A percentile compares a stretch with the other conserved stretches of the same genome.
Conservation (phyloP, 2,797 vertebrate genomes). For the Neoniphon sammara region DNA sequence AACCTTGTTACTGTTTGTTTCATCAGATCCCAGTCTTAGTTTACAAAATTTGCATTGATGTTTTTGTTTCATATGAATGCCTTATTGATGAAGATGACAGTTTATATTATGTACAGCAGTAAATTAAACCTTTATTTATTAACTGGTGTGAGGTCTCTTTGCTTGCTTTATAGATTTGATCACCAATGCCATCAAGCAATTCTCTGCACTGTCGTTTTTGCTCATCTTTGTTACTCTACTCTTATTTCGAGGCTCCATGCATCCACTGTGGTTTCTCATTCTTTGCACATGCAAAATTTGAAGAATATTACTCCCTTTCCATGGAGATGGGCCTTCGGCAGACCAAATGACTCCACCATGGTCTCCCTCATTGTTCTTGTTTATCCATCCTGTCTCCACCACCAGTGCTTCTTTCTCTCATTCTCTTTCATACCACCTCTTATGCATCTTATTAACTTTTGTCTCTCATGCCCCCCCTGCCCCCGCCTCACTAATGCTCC, state of each 20-base stretch:
- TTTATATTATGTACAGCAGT: conserved; percentile 12
- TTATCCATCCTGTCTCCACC: background rate
- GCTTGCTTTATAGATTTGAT: background rate
- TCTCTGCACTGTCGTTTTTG: background rate
- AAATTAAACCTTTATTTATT: conserved; percentile 67
- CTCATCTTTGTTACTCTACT: background rate
- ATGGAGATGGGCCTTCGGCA: too few relatives aligned
- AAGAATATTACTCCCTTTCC: conserved; percentile 14
- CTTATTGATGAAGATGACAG: conserved; percentile 11
- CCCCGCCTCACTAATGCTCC: conserved; percentile 8
- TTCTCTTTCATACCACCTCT: background rate
- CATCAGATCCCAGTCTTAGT: background rate
- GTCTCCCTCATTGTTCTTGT: conserved; percentile 11
- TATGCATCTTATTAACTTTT: conserved; percentile 3
- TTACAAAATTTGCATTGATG: background rate
- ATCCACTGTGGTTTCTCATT: background rate
- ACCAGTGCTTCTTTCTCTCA: conserved; percentile 16
- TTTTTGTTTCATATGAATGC: conserved; percentile 23
- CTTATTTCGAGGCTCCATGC: background rate
- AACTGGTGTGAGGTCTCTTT: background rate
- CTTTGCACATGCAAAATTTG: background rate
- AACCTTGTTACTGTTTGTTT: background rate
- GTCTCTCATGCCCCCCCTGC: conserved; percentile 27
- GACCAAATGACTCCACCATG: background rate
- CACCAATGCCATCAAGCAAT: background rate